Evolutionary conservation across 2,888 invertebrate species (phyloP).

Genomic region (Parnassius mnemosyne): DNA sequence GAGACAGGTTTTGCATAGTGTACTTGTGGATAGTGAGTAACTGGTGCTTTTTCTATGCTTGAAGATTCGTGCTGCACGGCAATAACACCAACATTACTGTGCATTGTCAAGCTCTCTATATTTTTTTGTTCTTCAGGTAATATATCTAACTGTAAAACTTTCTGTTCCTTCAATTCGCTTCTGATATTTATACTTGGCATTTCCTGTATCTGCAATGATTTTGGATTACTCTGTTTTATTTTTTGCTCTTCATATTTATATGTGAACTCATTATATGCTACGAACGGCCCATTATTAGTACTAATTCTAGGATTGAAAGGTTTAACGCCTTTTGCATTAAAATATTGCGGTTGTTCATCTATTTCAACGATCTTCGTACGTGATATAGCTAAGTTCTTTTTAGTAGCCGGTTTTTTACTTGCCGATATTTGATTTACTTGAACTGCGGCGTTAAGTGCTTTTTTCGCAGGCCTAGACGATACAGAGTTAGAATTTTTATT

Average conservation of each 20-base stretch:
- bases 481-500: slow-evolving; percentile 25
- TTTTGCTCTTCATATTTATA: slow-evolving; percentile 53
- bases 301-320: slow-evolving; percentile 43
- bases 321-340: slow-evolving; percentile 40
- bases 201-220: slow-evolving; percentile 61
- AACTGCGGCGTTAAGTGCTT: slow-evolving; percentile 41
- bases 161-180: slow-evolving; percentile 71
- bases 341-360: slow-evolving; percentile 40
- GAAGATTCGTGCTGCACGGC: slow-evolving; percentile 46
- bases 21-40: slow-evolving; percentile 19
- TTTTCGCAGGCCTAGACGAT: slow-evolving; percentile 35
- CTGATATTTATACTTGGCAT: slow-evolving; percentile 78
- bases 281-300: slow-evolving; percentile 35
- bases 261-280: slow-evolving; percentile 62
- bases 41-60: not conserved
- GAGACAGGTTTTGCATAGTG: slow-evolving; percentile 8
- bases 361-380: slow-evolving; percentile 59
- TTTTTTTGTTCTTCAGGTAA: slow-evolving; percentile 49
- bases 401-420: slow-evolving; percentile 39
- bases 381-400: slow-evolving; percentile 52
- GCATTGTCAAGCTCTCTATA: slow-evolving; percentile 33
- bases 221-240: slow-evolving; percentile 35
- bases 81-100: slow-evolving; percentile 58
- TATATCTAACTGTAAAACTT: slow-evolving; percentile 74
- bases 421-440: slow-evolving; percentile 41